Evolutionary conservation across 2,113 vertebrate species (phyloP).

Genomic region (Gymnarchus niloticus): DNA sequence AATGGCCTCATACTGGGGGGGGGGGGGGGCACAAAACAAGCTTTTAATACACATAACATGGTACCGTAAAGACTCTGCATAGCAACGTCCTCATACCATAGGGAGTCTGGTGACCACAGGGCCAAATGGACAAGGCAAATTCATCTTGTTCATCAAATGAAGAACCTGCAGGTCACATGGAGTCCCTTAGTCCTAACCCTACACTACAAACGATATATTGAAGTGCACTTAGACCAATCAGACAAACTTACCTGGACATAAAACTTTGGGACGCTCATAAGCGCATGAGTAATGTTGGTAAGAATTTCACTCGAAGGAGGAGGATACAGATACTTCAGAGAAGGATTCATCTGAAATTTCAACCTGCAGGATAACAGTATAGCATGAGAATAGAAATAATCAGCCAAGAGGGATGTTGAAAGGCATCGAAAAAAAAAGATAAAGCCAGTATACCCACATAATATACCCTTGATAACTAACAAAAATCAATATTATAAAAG

Average conservation of each 20-base stretch:
- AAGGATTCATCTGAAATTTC: conserved; percentile 85
- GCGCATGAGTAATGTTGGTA: conserved; percentile 85
- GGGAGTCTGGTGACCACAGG: conserved; percentile 80
- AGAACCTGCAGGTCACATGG: conserved; percentile 73
- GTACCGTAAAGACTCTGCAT: background rate
- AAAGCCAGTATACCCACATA: background rate
- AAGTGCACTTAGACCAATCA: background rate
- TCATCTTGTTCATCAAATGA: conserved; percentile 99
- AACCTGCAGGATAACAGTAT: conserved; percentile 62
- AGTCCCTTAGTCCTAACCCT: background rate
- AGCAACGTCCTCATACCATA: conserved; percentile 38
- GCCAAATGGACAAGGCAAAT: conserved; percentile 90
- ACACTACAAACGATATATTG: background rate
- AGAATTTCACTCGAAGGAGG: conserved; percentile 82
- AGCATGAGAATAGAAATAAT: background rate
- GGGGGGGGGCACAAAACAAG: background rate
- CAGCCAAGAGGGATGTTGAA: too few relatives aligned
- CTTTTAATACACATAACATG: background rate
- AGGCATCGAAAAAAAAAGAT: too few relatives aligned
- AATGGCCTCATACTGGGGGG: too few relatives aligned
- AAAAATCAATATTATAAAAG: background rate
- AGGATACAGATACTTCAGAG: conserved; percentile 91
- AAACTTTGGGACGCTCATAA: conserved; percentile 91
- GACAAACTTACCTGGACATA: conserved; percentile 83
- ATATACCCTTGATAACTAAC: background rate